Base-by-base conservation (phyloP, 2,797 vertebrate genomes). In the Varecia variegata region DNA sequence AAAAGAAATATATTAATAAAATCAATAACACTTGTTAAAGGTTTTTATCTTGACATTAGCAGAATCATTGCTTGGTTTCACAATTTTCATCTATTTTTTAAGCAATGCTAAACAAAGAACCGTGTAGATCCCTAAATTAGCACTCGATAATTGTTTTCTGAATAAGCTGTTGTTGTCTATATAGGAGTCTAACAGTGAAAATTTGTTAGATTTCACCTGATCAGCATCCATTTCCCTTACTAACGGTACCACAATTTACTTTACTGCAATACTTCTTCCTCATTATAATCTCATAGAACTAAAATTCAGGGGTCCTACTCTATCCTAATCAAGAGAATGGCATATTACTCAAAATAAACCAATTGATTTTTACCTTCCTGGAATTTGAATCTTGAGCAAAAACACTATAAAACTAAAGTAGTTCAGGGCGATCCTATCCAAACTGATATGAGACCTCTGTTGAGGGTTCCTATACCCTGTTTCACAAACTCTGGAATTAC, bases 81-180 rank as follows among this genome's bases (percentile, higher is more conserved):
- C n/a, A 94, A 73, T 27, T 92, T 90, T 40, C 32, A 84, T 52
- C 84, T 82, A 94, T 80, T 93, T 92, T 94, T 91, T 71, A 7
- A 93, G n/a, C 40, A 67, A 27, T 60, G 21, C 74, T 8, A 83
- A 82, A 88, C 23, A 76, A 56, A 87, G 30, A 87, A 77, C 6
- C 79, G 32, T 17, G 12, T 13, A 71, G 60, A 3, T 25, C 50
- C 10, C 71, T 60, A 2, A 8, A 68, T 3, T 70, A 25, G 14
- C 54, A 92, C 84, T 73, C 47, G 20, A 8, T 35, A 83, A 88
- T 30, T 92, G 38, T 65, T 92, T 94, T 92, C 62, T 87, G 74
- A 95, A 67, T 87, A 17, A 87, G 79, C 9, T 68, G 23, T 3
- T 73, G 25, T 10, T 91, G 18, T 71, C 40, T 35, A 62, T 38